A percentile compares a stretch with the other conserved stretches of the same genome.
Evolutionary conservation across 2,113 vertebrate genomes (phyloP).

Genomic region (Tachysurus fulvidraco): DNA sequence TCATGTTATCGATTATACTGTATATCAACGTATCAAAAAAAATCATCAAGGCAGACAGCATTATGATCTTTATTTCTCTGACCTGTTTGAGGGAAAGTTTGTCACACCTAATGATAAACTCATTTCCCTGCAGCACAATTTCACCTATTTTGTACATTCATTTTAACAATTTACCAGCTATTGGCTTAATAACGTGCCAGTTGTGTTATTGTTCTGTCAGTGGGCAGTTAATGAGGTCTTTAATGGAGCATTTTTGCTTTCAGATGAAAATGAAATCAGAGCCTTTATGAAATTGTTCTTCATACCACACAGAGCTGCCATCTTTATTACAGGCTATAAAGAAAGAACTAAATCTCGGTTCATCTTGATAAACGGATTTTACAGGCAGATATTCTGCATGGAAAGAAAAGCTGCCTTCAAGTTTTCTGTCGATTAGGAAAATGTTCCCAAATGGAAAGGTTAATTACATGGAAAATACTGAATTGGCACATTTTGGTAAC

Average conservation of each 20-base stretch:
- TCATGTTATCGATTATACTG: neutral
- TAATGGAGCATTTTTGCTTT: constrained; percentile 46
- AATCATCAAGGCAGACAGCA: constrained; percentile 49
- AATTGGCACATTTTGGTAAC: neutral
- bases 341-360: constrained; percentile 18
- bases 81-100: constrained; percentile 2
- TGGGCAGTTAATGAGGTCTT: constrained; percentile 3
- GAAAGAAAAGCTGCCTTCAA: neutral
- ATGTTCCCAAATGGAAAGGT: neutral
- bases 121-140: neutral
- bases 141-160: constrained; percentile 27
- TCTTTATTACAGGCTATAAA: constrained; percentile 40
- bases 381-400: neutral
- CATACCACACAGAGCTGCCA: constrained; percentile 10
- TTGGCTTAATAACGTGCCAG: constrained; percentile 36
- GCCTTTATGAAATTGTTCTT: constrained; percentile 6
- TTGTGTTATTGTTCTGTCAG: constrained; percentile 41
- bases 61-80: constrained; percentile 35
- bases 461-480: neutral
- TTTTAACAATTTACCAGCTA: constrained; percentile 39
- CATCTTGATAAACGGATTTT: constrained; percentile 12
- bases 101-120: neutral
- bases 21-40: neutral
- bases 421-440: neutral
- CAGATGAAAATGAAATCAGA: constrained; percentile 41